A percentile compares a stretch with the other conserved stretches of the same genome.
Evolutionary conservation across 2,113 vertebrate genomes (phyloP).

Genomic region (Pycnonotus jocosus): DNA sequence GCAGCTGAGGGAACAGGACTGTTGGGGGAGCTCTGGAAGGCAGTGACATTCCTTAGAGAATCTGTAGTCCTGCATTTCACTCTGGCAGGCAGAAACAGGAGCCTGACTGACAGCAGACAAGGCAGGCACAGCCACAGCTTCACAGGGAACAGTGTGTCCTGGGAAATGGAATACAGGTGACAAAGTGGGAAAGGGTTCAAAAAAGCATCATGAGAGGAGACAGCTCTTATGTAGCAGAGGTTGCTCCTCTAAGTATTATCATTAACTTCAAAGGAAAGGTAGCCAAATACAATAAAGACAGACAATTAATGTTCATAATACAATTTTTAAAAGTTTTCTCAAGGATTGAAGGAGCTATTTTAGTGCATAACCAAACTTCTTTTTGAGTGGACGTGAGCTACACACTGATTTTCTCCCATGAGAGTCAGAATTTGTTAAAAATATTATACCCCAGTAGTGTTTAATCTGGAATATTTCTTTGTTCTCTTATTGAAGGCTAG

Average conservation of each 20-base stretch:
- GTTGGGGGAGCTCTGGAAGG: not conserved
- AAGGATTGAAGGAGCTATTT: not conserved
- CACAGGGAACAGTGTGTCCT: not conserved
- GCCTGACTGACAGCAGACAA: not conserved
- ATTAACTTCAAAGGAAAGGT: slow-evolving; percentile 11
- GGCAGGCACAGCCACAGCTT: not conserved
- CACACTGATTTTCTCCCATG: not conserved
- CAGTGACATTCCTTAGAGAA: not conserved
- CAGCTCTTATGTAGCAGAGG: not conserved
- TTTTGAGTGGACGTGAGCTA: not conserved
- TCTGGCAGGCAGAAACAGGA: not conserved
- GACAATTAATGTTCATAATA: not conserved
- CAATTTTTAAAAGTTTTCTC: not conserved
- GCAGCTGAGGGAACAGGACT: not conserved
- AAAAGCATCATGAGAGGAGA: not conserved
- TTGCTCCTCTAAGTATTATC: not conserved
- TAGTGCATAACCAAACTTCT: slow-evolving; percentile 16
- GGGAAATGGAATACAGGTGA: not conserved
- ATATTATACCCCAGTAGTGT: not conserved
- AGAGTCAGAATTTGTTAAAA: not conserved
- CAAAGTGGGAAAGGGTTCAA: not conserved
- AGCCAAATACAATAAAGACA: not conserved
- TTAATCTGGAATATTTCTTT: not conserved
- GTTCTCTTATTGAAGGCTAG: not conserved
- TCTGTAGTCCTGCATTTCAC: not conserved